Conservation (phyloP, 2,797 vertebrate species). For the Clarias pachynema region DNA sequence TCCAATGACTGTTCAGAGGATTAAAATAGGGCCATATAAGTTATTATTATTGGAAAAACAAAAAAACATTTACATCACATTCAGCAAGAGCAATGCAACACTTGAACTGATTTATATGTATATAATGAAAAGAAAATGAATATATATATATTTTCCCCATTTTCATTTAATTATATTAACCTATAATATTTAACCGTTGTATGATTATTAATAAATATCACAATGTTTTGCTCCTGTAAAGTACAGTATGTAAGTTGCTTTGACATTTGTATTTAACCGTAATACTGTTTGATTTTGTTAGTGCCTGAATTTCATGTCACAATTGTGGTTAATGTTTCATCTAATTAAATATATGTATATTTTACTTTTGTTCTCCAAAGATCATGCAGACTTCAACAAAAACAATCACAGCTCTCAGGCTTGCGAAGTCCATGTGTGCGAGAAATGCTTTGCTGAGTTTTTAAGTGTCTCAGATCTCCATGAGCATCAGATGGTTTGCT, state of each 20-base stretch:
- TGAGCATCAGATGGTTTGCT: slow-evolving; percentile 98
- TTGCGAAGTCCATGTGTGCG: slow-evolving; percentile 92
- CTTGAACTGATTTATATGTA: neutral
- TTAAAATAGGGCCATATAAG: no score
- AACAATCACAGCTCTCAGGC: slow-evolving; percentile 84
- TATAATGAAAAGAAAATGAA: no score
- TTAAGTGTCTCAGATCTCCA: slow-evolving; percentile 94
- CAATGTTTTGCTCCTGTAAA: neutral
- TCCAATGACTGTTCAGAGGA: neutral
- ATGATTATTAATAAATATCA: neutral
- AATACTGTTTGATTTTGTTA: neutral
- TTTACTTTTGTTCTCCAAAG: slow-evolving; percentile 72
- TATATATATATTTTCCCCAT: no score
- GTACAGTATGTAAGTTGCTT: neutral
- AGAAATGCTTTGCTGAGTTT: slow-evolving; percentile 98
- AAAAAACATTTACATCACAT: neutral
- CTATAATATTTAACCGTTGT: neutral
- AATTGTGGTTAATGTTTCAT: neutral
- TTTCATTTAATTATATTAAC: neutral
- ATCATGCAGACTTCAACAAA: slow-evolving; percentile 86
- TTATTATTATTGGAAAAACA: no score
- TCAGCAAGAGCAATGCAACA: neutral
- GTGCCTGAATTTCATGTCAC: neutral
- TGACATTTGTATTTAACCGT: neutral
- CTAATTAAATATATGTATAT: neutral